These are phyloP conservation scores for Dasysyrphus albostriatus DNA, from an alignment of 2,888 invertebrate genomes.

Conservation along the genomic window DNA sequence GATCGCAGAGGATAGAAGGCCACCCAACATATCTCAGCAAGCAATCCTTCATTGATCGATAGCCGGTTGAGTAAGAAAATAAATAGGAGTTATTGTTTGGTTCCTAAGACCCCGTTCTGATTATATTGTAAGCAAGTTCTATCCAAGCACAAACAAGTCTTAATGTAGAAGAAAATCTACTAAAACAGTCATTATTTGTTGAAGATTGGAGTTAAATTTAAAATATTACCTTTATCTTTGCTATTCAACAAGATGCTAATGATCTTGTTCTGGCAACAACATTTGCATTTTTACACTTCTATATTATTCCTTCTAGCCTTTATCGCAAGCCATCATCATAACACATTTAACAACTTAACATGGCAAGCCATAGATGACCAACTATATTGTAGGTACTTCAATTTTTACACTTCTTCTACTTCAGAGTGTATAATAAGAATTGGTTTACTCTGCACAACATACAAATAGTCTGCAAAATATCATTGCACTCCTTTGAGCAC, in stretches of 20 bases:
- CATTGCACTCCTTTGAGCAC: constrained; percentile 40
- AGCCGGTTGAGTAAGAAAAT: too few species aligned
- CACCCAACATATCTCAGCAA: too few species aligned
- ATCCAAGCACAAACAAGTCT: neutral
- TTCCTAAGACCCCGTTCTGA: too few species aligned
- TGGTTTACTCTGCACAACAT: neutral
- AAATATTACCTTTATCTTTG: constrained; percentile 7
- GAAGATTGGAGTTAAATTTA: neutral
- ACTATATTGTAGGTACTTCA: neutral
- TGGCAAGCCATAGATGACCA: constrained; percentile 13
- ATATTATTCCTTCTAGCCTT: neutral
- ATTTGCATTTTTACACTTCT: constrained; percentile 12
- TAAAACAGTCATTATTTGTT: constrained; percentile 1
- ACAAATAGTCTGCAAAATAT: constrained; percentile 1
- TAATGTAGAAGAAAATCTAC: neutral
- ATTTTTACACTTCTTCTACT: constrained; percentile 3
- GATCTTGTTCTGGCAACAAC: constrained; percentile 1
- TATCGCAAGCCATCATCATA: constrained; percentile 50
- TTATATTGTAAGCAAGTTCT: neutral
- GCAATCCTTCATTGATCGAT: too few species aligned
- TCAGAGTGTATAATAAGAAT: neutral
- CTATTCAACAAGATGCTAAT: constrained; percentile 33
- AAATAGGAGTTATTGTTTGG: neutral
- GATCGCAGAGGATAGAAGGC: too few species aligned
- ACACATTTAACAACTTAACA: constrained; percentile 64